Evolutionary conservation across 1,140 invertebrate genomes (phyloP).

Genomic region (Megathymus violae): DNA sequence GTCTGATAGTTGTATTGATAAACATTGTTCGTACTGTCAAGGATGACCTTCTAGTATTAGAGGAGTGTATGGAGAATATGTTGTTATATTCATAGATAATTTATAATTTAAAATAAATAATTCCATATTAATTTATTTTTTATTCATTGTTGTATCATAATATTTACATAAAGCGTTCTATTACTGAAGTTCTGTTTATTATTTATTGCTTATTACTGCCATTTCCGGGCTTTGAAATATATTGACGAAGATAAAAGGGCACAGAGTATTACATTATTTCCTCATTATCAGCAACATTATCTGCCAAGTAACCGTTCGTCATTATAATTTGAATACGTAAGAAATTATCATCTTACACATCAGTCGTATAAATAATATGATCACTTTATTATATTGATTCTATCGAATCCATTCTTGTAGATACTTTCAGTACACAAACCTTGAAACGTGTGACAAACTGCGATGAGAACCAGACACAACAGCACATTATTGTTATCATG

Average conservation of each 20-base stretch:
- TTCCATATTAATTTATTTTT: constrained; percentile 54
- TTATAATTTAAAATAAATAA: constrained; percentile 67
- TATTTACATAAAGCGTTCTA: constrained; percentile 37
- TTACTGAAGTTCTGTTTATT: constrained; percentile 34
- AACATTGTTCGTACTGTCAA: constrained; percentile 63
- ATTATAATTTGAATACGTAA: constrained; percentile 7
- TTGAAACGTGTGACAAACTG: constrained; percentile 12
- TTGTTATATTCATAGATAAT: constrained; percentile 70
- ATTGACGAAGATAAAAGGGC: constrained; percentile 14
- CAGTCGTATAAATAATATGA: constrained; percentile 10
- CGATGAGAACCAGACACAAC: constrained; percentile 20
- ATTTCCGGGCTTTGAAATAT: constrained; percentile 10
- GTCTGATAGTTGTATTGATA: constrained; percentile 60
- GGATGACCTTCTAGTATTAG: constrained; percentile 77
- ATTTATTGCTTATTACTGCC: constrained; percentile 26
- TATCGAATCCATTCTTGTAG: constrained; percentile 9
- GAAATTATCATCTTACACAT: constrained; percentile 1
- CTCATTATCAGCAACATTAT: constrained; percentile 7
- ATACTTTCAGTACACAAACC: neutral
- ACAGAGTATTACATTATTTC: constrained; percentile 14
- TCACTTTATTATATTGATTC: constrained; percentile 11
- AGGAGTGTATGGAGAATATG: constrained; percentile 52
- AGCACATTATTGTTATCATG: constrained; percentile 14
- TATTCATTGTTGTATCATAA: constrained; percentile 42
- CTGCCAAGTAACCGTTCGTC: neutral